Conservation (phyloP, 2,797 vertebrate species). For the Fundulus diaphanus region DNA sequence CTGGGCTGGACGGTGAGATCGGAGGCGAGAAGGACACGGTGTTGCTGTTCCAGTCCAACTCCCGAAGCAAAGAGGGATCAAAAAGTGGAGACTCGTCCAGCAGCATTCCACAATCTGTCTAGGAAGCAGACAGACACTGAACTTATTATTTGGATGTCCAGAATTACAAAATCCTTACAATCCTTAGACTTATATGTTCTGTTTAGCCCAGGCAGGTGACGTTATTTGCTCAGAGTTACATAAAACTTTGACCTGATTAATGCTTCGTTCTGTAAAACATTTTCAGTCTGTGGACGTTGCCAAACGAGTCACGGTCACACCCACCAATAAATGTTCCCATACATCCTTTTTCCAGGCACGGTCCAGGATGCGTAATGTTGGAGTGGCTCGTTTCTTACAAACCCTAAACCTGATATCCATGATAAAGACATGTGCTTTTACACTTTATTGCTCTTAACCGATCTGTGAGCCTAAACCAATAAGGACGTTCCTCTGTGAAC, state of each 20-base stretch:
- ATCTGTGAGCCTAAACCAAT: background rate
- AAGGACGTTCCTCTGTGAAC: background rate
- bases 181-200: background rate
- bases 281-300: background rate
- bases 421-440: constrained; percentile 17
- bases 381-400: background rate
- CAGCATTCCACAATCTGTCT: constrained; percentile 78
- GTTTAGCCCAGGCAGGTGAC: background rate
- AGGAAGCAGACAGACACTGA: constrained; percentile 6
- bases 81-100: constrained; percentile 92
- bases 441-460: background rate
- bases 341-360: background rate
- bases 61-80: constrained; percentile 88
- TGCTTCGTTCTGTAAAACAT: constrained; percentile 4
- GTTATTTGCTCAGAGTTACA: constrained; percentile 19
- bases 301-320: background rate
- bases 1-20: constrained; percentile 88
- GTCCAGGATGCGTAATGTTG: constrained; percentile 34
- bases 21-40: constrained; percentile 86
- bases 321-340: background rate
- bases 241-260: constrained; percentile 61
- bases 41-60: constrained; percentile 93
- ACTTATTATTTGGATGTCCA: background rate
- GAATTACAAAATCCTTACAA: background rate
- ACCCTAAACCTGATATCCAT: constrained; percentile 16